These are phyloP conservation scores for Drosophila nasuta DNA, from an alignment of 1,140 invertebrate species.

Conservation along the genomic window DNA sequence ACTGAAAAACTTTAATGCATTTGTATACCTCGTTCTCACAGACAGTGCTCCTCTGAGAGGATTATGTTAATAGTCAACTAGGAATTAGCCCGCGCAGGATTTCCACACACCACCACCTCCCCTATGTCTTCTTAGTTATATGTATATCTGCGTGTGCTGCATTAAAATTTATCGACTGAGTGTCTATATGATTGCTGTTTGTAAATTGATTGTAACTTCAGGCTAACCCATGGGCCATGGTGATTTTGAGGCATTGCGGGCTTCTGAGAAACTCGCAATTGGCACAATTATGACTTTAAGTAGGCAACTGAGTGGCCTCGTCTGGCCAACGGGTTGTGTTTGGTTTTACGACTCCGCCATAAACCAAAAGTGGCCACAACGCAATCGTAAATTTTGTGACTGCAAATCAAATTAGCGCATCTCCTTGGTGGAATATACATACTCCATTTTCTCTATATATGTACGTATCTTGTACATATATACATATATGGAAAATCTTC, in stretches of 20 bases:
- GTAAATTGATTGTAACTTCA: conserved; percentile 54
- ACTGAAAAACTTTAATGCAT: conserved; percentile 51
- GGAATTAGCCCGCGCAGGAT: conserved; percentile 46
- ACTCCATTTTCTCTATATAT: neutral
- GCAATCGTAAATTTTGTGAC: conserved; percentile 53
- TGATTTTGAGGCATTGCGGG: neutral
- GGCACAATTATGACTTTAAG: conserved; percentile 56
- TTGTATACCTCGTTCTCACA: conserved; percentile 18
- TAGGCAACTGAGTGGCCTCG: conserved; percentile 46
- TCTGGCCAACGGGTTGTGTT: conserved; percentile 32
- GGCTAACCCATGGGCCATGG: conserved; percentile 13
- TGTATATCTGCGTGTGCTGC: conserved; percentile 24
- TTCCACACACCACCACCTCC: neutral
- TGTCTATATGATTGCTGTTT: conserved; percentile 38
- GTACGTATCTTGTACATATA: no score
- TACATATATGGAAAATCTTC: no score
- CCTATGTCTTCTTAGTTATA: neutral
- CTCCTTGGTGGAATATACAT: conserved; percentile 1
- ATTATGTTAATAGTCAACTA: conserved; percentile 52
- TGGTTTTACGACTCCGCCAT: conserved; percentile 49
- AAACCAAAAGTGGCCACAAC: conserved; percentile 46
- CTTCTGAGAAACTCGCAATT: conserved; percentile 25
- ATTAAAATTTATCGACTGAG: conserved; percentile 60
- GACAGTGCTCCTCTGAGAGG: conserved; percentile 3
- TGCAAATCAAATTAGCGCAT: conserved; percentile 52